Percentiles rank a stretch among this genome's conserved stretches.
These are phyloP conservation scores for Drosophila azteca DNA, from an alignment of 1,140 invertebrate genomes.

Conservation along the genomic window DNA sequence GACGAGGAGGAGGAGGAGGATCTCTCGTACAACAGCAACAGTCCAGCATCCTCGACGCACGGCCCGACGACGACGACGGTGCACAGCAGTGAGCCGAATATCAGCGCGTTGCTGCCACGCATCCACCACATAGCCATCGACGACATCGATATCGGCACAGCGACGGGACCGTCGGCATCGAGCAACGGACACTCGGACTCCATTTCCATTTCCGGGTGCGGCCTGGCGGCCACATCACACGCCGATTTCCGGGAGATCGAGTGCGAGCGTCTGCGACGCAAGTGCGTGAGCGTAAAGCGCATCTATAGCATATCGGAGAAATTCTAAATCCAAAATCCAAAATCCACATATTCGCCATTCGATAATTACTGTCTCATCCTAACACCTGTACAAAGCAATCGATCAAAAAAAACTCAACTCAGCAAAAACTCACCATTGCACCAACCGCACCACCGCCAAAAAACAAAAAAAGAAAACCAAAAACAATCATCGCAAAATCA, in stretches of 20 bases:
- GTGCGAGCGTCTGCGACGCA: conserved; percentile 79
- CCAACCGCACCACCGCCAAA: conserved; percentile 14
- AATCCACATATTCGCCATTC: conserved; percentile 13
- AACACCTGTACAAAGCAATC: too few relatives aligned
- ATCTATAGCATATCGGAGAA: conserved; percentile 84
- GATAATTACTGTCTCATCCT: too few relatives aligned
- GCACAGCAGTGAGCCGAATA: conserved; percentile 64
- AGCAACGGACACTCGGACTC: conserved; percentile 26
- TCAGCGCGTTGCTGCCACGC: conserved; percentile 54
- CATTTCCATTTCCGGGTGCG: conserved; percentile 17
- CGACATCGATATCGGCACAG: conserved; percentile 64
- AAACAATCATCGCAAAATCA: conserved; percentile 36
- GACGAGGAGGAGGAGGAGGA: conserved; percentile 18
- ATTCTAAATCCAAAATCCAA: conserved; percentile 69
- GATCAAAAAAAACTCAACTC: too few relatives aligned
- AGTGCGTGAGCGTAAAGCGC: conserved; percentile 83
- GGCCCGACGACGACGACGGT: not conserved
- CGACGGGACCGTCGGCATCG: conserved; percentile 32
- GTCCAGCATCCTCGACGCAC: conserved; percentile 3
- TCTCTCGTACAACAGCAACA: conserved; percentile 8
- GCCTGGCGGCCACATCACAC: conserved; percentile 63
- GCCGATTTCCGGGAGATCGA: conserved; percentile 81
- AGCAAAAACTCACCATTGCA: conserved; percentile 2
- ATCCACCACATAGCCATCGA: conserved; percentile 76
- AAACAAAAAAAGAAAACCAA: conserved; percentile 28